phyloP scores from a whole-genome alignment of 2,888 invertebrate species.

The Phrixothrix hirtus region DNA sequence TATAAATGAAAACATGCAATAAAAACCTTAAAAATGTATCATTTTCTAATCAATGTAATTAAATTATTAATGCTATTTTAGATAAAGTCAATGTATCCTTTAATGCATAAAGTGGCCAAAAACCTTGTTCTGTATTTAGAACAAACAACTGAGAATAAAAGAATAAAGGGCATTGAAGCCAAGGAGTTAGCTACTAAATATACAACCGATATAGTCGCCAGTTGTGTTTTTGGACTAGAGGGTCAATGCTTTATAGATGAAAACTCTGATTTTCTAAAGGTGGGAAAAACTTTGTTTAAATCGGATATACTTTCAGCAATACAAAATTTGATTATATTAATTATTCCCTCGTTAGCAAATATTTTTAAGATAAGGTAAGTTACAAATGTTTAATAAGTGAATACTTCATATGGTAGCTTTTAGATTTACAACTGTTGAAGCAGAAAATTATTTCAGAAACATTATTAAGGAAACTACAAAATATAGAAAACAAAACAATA shows the following conservation, averaged over 20 bases:
- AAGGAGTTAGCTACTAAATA: conserved; percentile 38
- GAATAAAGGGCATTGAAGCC: conserved; percentile 18
- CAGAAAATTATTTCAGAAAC: conserved; percentile 45
- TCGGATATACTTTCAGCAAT: conserved; percentile 9
- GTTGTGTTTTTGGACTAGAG: conserved; percentile 57
- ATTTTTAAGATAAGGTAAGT: conserved; percentile 22
- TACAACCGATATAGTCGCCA: conserved; percentile 54
- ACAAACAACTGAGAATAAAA: conserved; percentile 43
- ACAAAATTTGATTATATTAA: conserved; percentile 16
- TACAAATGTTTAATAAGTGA: background rate
- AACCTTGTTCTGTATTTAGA: conserved; percentile 54
- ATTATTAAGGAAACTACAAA: conserved; percentile 48
- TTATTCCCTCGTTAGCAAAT: conserved; percentile 27
- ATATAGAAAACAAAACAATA: conserved; percentile 49
- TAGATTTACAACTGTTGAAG: conserved; percentile 33
- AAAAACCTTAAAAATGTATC: no score
- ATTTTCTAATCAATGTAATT: no score
- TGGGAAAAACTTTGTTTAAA: no score
- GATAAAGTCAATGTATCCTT: conserved; percentile 58
- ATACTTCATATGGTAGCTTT: background rate
- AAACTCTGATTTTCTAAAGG: no score
- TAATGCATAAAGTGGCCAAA: conserved; percentile 55
- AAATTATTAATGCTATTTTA: no score
- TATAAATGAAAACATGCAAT: no score
- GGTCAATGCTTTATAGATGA: no score